These are phyloP conservation scores for Gadopsis marmoratus DNA, from an alignment of 2,797 vertebrate species.

Conservation along the genomic window DNA sequence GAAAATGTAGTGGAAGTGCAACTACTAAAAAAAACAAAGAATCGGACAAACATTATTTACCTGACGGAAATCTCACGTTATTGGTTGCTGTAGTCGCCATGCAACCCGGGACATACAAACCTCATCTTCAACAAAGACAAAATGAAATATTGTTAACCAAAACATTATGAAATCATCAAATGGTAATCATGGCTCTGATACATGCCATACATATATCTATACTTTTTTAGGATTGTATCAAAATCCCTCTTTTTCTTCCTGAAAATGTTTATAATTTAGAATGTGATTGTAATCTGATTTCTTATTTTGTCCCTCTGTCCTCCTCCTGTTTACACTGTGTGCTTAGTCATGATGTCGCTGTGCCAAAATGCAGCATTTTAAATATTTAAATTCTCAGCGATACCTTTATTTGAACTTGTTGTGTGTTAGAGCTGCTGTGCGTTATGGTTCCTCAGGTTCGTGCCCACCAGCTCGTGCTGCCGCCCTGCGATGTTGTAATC, in stretches of 20 bases:
- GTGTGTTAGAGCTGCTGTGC: not conserved
- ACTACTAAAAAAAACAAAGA: no score
- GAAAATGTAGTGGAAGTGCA: no score
- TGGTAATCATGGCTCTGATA: not conserved
- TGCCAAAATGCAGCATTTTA: not conserved
- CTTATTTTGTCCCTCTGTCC: no score
- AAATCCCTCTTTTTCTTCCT: no score
- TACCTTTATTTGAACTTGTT: not conserved
- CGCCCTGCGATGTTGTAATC: conserved; percentile 96
- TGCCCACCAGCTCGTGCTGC: conserved; percentile 96
- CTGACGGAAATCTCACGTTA: not conserved
- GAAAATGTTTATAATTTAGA: no score
- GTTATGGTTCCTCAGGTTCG: conserved; percentile 86
- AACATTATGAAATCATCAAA: not conserved
- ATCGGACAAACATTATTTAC: not conserved
- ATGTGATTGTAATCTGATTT: no score
- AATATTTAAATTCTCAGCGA: not conserved
- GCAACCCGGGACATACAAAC: not conserved
- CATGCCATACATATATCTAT: no score
- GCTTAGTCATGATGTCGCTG: not conserved
- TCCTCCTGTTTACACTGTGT: not conserved
- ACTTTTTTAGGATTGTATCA: no score
- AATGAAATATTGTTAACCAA: not conserved
- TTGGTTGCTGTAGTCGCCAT: not conserved
- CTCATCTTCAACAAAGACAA: not conserved